phyloP scores from a whole-genome alignment of 92 coral and sea anemone species.

The Parazoanthus swiftii region DNA sequence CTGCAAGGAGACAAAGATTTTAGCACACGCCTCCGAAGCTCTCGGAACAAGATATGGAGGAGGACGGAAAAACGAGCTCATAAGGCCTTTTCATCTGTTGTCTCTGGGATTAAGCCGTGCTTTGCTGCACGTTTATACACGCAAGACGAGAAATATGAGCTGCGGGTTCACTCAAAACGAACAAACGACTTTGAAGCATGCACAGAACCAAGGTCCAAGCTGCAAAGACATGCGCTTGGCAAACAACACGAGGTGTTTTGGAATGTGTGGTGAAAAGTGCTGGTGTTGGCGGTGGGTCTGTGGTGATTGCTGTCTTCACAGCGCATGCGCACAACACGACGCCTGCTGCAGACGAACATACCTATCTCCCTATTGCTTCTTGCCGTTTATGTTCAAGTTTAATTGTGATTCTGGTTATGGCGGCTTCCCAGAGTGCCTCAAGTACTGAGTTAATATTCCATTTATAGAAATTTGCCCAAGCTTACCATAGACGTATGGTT shows the following conservation, averaged over 20 bases:
- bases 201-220: neutral
- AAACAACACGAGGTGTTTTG: neutral
- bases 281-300: constrained; percentile 36
- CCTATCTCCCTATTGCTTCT: neutral
- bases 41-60: neutral
- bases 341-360: constrained; percentile 29
- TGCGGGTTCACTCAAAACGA: neutral
- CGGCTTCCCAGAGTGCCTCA: constrained; percentile 24
- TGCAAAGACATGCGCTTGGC: constrained; percentile 12
- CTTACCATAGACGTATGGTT: too few species aligned
- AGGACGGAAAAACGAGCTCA: neutral
- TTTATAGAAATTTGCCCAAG: too few species aligned
- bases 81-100: neutral
- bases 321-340: constrained; percentile 26
- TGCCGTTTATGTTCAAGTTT: constrained; percentile 18
- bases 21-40: constrained; percentile 21
- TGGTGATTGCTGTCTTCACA: constrained; percentile 32
- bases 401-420: constrained; percentile 16
- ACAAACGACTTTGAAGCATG: neutral
- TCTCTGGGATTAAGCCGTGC: constrained; percentile 19
- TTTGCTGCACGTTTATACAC: neutral
- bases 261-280: constrained; percentile 19
- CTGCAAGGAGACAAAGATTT: neutral
- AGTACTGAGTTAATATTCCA: neutral
- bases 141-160: neutral